Evolutionary conservation across 2,888 invertebrate species (phyloP).

Genomic region (Parochlus steinenii): DNA sequence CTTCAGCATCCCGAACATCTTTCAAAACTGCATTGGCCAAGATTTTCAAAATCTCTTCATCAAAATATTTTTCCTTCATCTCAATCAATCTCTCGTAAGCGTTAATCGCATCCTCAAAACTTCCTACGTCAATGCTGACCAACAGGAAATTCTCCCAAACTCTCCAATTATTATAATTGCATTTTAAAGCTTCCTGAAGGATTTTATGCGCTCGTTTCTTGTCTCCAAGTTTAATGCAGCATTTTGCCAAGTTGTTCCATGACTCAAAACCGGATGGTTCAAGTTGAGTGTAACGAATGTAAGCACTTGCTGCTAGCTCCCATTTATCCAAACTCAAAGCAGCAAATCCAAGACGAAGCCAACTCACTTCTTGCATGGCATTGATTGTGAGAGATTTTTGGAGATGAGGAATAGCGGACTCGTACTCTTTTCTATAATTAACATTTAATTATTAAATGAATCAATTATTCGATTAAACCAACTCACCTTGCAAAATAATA

Average conservation of each 20-base stretch:
- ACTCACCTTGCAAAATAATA: slow-evolving; percentile 54
- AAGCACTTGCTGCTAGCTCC: slow-evolving; percentile 69
- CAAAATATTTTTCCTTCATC: slow-evolving; percentile 62
- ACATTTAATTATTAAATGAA: no score
- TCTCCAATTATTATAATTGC: slow-evolving; percentile 84
- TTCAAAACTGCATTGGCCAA: slow-evolving; percentile 52
- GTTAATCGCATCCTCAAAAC: slow-evolving; percentile 69
- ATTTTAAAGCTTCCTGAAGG: slow-evolving; percentile 75
- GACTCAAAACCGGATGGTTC: slow-evolving; percentile 85
- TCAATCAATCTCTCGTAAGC: slow-evolving; percentile 77
- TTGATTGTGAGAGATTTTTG: slow-evolving; percentile 72
- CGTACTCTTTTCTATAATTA: slow-evolving; percentile 62
- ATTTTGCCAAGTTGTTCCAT: slow-evolving; percentile 95
- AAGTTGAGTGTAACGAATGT: slow-evolving; percentile 71
- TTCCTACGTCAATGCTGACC: slow-evolving; percentile 71
- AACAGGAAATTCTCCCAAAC: slow-evolving; percentile 89
- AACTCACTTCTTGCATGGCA: slow-evolving; percentile 69
- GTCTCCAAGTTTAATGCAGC: slow-evolving; percentile 74
- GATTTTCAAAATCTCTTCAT: slow-evolving; percentile 55
- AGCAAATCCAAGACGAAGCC: slow-evolving; percentile 75
- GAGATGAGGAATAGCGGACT: slow-evolving; percentile 62
- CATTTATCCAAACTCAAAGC: slow-evolving; percentile 63
- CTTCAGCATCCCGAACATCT: slow-evolving; percentile 43
- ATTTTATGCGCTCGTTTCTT: slow-evolving; percentile 72
- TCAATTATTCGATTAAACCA: no score